A percentile compares a stretch with the other conserved stretches of the same genome.
Conservation (phyloP, 2,888 invertebrate species). For the Cataglyphis livida region DNA sequence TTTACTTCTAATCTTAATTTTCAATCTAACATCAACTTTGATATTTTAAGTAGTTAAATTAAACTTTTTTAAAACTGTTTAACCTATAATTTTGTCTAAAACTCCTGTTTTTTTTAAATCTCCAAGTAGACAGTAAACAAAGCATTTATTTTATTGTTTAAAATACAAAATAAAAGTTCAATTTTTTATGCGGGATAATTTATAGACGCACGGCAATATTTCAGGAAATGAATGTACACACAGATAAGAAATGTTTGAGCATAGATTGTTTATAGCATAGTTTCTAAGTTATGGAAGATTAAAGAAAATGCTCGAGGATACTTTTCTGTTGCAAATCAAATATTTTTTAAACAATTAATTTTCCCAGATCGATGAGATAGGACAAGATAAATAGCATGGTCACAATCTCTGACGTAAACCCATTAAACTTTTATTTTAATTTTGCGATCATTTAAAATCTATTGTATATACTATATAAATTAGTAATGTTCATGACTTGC, state of each 20-base stretch:
- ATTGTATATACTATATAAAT: neutral
- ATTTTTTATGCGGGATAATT: neutral
- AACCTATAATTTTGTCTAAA: neutral
- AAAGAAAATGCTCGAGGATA: neutral
- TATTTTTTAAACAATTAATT: neutral
- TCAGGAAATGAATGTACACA: neutral
- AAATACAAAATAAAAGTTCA: neutral
- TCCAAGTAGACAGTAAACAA: neutral
- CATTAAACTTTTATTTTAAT: neutral
- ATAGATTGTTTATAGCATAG: neutral
- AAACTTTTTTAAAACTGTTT: neutral
- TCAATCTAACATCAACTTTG: neutral
- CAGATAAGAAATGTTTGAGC: neutral
- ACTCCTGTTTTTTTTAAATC: neutral
- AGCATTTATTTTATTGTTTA: neutral
- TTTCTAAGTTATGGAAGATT: neutral
- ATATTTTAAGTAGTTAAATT: neutral
- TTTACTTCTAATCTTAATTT: neutral
- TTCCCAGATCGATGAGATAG: neutral
- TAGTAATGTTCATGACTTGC: neutral
- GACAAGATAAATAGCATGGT: neutral
- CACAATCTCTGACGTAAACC: neutral
- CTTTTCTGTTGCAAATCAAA: neutral
- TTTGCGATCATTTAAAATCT: neutral
- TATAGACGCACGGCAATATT: neutral